Percentiles rank a stretch among this genome's conserved stretches.
Conservation (phyloP, 2,113 vertebrate genomes). For the Zosterops japonicus region DNA sequence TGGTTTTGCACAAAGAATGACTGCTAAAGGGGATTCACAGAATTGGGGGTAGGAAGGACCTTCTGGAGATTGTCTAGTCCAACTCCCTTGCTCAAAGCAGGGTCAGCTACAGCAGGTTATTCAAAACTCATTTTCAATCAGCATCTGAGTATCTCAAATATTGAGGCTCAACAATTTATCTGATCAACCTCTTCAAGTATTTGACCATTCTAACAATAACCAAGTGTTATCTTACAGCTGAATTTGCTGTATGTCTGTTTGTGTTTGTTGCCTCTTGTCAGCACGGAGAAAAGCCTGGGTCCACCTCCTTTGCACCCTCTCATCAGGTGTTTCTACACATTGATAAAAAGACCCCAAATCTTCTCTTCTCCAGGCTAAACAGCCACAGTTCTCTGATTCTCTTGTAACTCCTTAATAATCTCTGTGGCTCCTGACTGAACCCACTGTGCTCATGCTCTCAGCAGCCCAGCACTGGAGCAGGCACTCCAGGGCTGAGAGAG, state of each 20-base stretch:
- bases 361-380: background rate
- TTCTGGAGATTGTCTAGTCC: background rate
- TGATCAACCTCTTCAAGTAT: background rate
- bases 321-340: background rate
- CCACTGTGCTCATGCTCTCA: background rate
- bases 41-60: accelerated
- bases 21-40: background rate
- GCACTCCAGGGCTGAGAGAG: background rate
- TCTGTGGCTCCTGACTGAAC: background rate
- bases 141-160: background rate
- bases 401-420: background rate
- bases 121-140: background rate
- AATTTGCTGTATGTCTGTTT: background rate
- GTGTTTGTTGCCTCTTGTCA: background rate
- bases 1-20: background rate
- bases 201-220: background rate
- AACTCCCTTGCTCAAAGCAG: background rate
- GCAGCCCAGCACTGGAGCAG: background rate
- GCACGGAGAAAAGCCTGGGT: background rate
- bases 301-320: background rate
- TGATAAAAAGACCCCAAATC: background rate
- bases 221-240: background rate
- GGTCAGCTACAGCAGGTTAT: background rate
- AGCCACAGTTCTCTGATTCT: background rate
- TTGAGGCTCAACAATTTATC: background rate